Base-by-base conservation (phyloP, 2,113 vertebrate species). In the Cettia cetti region DNA sequence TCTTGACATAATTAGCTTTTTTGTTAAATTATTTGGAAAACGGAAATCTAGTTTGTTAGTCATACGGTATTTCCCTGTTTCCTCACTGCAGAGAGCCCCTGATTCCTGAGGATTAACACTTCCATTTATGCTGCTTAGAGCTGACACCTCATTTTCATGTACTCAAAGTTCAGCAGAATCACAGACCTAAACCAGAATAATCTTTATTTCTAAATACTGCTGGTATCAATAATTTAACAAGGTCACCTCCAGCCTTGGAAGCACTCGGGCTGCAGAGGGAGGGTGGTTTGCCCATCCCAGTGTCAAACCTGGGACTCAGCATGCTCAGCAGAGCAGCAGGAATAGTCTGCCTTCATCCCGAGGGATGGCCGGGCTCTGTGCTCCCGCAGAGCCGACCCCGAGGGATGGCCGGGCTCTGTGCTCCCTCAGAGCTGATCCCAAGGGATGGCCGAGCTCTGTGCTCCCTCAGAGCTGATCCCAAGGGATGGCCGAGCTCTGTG, bases 301-400 rank as follows among this genome's bases (percentile, higher is more conserved):
- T 2, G 33, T 12, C 49, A 2, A 1, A 3, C 45, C 3, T 1
- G 31, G 52, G 45, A 1, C 74, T 23, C 63, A 0, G 1, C 30
- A 0, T 0, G 2, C 21, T 5, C 40, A 6, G 40, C 70, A 11
- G 23, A 10, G 52, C 15, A 22, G 45, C 59, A 0, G 2, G 6
- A n/a, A 4, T 0, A 1, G 3, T 3, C 15, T 7, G 1, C 33
- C 10, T 0, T 21, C 59, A 52, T 60, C 74, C 45, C 57, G 1
- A 14, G 40, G 33, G 8, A 9, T 13, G 53, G 23, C 23, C 15
- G 49, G 35, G 24, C 1, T 53, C 65, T 15, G 6, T 1, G 44
- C 17, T 27, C 44, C 17, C 17, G 3, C 27, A 31, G 12, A 13
- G 70, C 31, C 15, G 13, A 74, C 42, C 39, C 69, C 21, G 1